These are phyloP conservation scores for Natrix natrix DNA, from an alignment of 2,797 vertebrate species.

Conservation along the genomic window DNA sequence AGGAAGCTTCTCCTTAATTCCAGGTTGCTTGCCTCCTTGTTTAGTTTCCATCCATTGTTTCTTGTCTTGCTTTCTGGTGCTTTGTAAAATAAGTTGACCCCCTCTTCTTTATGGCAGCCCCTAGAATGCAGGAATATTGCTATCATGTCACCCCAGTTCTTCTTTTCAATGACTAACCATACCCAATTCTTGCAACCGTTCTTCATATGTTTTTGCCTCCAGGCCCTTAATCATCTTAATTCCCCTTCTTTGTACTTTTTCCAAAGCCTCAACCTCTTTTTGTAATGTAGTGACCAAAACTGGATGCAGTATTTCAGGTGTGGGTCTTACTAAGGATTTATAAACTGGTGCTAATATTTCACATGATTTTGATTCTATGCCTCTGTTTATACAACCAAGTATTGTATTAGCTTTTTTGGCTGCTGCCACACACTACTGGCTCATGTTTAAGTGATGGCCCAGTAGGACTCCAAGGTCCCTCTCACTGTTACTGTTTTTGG, in stretches of 20 bases:
- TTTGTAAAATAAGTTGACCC: background rate
- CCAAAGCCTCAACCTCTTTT: background rate
- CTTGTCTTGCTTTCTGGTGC: background rate
- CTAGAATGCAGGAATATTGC: background rate
- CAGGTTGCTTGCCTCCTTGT: background rate
- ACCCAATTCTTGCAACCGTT: background rate
- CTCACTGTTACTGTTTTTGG: too few relatives aligned
- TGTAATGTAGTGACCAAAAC: background rate
- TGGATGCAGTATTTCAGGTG: background rate
- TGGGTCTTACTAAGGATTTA: background rate
- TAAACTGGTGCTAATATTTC: background rate
- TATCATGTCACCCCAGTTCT: background rate
- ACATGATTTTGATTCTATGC: background rate
- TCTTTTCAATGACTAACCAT: background rate
- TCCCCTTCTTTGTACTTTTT: background rate
- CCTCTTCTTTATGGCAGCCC: background rate
- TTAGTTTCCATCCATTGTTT: background rate
- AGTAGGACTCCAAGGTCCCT: too few relatives aligned
- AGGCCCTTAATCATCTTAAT: background rate
- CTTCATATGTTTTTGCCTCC: background rate
- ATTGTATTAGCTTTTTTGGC: too few relatives aligned
- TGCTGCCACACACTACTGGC: too few relatives aligned
- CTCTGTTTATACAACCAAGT: too few relatives aligned
- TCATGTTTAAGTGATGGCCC: too few relatives aligned
- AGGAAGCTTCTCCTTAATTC: background rate